These are phyloP conservation scores for Drosophila repleta DNA, from an alignment of 1,140 invertebrate species.

Conservation along the genomic window DNA sequence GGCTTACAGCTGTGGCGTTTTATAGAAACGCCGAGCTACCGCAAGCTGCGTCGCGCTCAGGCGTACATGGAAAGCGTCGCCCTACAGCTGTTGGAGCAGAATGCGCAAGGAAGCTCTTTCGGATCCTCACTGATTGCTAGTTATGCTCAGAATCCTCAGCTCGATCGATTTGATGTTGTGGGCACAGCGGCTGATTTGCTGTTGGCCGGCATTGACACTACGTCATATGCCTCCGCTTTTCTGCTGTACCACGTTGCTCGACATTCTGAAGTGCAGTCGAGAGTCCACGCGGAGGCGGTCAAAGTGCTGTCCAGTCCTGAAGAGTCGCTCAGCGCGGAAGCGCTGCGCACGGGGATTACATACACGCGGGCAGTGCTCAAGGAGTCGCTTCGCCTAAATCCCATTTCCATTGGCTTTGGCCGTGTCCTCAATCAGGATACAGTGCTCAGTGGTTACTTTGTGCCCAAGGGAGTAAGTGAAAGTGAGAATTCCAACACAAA, in stretches of 20 bases:
- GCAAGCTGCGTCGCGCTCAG: slow-evolving; percentile 88
- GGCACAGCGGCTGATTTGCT: slow-evolving; percentile 93
- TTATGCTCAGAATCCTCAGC: slow-evolving; percentile 87
- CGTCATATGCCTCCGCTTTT: slow-evolving; percentile 91
- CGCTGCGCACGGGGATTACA: slow-evolving; percentile 86
- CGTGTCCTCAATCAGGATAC: slow-evolving; percentile 90
- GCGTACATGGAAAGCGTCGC: slow-evolving; percentile 90
- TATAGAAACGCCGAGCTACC: slow-evolving; percentile 90
- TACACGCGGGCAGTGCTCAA: slow-evolving; percentile 93
- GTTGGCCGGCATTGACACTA: slow-evolving; percentile 94
- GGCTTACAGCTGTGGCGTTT: slow-evolving; percentile 89
- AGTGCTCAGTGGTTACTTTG: slow-evolving; percentile 91
- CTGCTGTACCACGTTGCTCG: slow-evolving; percentile 91
- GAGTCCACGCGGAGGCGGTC: slow-evolving; percentile 88
- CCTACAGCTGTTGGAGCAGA: slow-evolving; percentile 87
- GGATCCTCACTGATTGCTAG: slow-evolving; percentile 86
- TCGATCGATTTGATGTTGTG: slow-evolving; percentile 91
- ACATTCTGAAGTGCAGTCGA: slow-evolving; percentile 90
- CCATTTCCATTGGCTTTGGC: slow-evolving; percentile 92
- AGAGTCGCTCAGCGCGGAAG: slow-evolving; percentile 85
- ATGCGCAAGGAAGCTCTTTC: slow-evolving; percentile 72
- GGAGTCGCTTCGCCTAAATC: slow-evolving; percentile 93
- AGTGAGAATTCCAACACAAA: not conserved
- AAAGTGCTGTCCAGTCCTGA: slow-evolving; percentile 85
- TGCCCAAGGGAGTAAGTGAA: slow-evolving; percentile 92